Percentiles rank a stretch among this genome's conserved stretches.
Evolutionary conservation across 2,797 vertebrate species (phyloP).

Genomic region (Odontamblyopus rebecca): DNA sequence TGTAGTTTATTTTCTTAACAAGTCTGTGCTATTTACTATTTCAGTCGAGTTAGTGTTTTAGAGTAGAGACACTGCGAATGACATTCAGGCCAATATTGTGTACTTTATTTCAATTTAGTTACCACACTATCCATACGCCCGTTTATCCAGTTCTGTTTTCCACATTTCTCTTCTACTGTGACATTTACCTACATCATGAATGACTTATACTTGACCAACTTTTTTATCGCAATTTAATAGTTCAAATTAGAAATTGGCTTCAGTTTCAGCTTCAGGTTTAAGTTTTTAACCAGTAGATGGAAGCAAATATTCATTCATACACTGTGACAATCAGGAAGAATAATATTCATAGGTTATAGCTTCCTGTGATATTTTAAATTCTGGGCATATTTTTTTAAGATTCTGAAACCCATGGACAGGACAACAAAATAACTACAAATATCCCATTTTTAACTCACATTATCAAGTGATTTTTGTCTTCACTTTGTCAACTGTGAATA

Average conservation of each 20-base stretch:
- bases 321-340: background rate
- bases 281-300: conserved; percentile 29
- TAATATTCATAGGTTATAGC: too few relatives aligned
- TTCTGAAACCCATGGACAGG: too few relatives aligned
- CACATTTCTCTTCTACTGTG: too few relatives aligned
- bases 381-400: too few relatives aligned
- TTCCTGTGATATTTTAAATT: too few relatives aligned
- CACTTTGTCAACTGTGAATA: background rate
- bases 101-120: background rate
- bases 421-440: background rate
- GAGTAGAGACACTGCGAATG: conserved; percentile 12
- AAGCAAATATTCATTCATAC: conserved; percentile 10
- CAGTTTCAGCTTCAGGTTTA: background rate
- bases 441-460: background rate
- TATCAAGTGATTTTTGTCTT: background rate
- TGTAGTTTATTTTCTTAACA: background rate
- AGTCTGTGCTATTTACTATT: background rate
- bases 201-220: too few relatives aligned
- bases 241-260: too few relatives aligned
- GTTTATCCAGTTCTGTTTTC: background rate
- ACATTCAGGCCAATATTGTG: conserved; percentile 37
- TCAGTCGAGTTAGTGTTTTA: background rate
- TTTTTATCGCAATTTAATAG: too few relatives aligned
- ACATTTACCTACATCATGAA: too few relatives aligned
- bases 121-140: background rate